These are phyloP conservation scores for Blastobasis lacticolella DNA, from an alignment of 2,888 invertebrate species.

Conservation along the genomic window DNA sequence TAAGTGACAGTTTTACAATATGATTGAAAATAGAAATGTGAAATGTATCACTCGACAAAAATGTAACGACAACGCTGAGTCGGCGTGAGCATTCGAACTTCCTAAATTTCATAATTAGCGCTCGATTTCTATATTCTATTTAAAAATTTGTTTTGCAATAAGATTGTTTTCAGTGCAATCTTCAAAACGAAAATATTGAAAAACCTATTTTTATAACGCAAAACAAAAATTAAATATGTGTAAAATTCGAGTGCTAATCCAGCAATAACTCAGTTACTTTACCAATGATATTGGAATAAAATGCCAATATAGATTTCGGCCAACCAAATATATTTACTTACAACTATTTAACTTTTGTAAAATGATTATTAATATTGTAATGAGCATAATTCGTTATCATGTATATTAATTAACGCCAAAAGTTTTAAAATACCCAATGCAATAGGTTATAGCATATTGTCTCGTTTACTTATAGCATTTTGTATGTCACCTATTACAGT, in stretches of 20 bases:
- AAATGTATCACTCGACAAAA: slow-evolving; percentile 24
- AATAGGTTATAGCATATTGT: slow-evolving; percentile 12
- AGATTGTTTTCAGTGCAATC: too few relatives aligned
- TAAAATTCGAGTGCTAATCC: too few relatives aligned
- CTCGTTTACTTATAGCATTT: slow-evolving; percentile 14
- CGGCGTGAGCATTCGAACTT: too few relatives aligned
- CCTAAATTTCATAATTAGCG: too few relatives aligned
- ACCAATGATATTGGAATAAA: slow-evolving; percentile 9
- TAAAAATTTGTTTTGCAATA: too few relatives aligned
- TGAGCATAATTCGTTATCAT: slow-evolving; percentile 15
- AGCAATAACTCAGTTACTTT: not conserved
- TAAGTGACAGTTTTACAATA: slow-evolving; percentile 31
- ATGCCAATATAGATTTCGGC: slow-evolving; percentile 11
- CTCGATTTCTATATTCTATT: too few relatives aligned
- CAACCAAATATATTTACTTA: slow-evolving; percentile 1
- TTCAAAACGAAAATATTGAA: too few relatives aligned
- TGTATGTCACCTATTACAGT: slow-evolving; percentile 12
- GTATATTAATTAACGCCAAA: slow-evolving; percentile 9
- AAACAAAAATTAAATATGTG: too few relatives aligned
- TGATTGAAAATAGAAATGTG: too few relatives aligned
- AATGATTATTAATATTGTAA: slow-evolving; percentile 5
- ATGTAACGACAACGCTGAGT: slow-evolving; percentile 26
- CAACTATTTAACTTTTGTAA: slow-evolving; percentile 6
- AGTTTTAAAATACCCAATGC: slow-evolving; percentile 9
- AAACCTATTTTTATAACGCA: too few relatives aligned